Percentiles rank a stretch among this genome's conserved stretches.
Evolutionary conservation across 2,113 vertebrate species (phyloP).

Genomic region (Callospermophilus lateralis): DNA sequence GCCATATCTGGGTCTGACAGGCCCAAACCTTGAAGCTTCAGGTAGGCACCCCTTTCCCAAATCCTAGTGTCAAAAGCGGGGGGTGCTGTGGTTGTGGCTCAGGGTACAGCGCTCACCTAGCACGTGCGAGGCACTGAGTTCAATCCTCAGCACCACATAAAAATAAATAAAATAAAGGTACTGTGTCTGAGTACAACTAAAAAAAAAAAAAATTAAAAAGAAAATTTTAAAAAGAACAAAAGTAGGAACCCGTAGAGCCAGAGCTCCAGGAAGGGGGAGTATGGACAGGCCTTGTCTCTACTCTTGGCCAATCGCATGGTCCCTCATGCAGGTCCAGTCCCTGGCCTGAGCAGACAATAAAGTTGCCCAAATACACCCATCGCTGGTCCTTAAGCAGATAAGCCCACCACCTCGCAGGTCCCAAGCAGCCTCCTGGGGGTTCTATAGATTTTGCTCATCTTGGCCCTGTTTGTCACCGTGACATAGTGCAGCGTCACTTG

Average conservation of each 20-base stretch:
- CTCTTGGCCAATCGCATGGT: background rate
- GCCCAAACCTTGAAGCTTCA: background rate
- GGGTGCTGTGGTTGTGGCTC: too few species aligned
- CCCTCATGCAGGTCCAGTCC: background rate
- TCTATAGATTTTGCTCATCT: accelerated
- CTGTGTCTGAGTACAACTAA: too few species aligned
- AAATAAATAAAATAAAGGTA: too few species aligned
- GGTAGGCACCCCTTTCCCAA: background rate
- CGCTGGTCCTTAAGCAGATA: accelerated
- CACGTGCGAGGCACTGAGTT: too few species aligned
- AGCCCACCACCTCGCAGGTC: accelerated
- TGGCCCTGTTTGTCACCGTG: accelerated
- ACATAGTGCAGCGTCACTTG: accelerated
- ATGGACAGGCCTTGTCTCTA: accelerated
- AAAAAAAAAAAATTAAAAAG: too few species aligned
- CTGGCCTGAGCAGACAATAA: background rate
- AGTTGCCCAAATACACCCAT: background rate
- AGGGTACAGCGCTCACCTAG: too few species aligned
- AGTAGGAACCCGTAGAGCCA: background rate
- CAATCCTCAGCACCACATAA: too few species aligned
- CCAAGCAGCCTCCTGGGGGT: background rate
- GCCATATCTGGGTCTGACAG: accelerated
- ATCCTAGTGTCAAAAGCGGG: background rate
- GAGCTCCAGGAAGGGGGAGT: background rate
- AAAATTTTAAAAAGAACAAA: too few species aligned